A percentile compares a stretch with the other conserved stretches of the same genome.
Conservation (phyloP, 2,888 invertebrate species). For the Suillia variegata region DNA sequence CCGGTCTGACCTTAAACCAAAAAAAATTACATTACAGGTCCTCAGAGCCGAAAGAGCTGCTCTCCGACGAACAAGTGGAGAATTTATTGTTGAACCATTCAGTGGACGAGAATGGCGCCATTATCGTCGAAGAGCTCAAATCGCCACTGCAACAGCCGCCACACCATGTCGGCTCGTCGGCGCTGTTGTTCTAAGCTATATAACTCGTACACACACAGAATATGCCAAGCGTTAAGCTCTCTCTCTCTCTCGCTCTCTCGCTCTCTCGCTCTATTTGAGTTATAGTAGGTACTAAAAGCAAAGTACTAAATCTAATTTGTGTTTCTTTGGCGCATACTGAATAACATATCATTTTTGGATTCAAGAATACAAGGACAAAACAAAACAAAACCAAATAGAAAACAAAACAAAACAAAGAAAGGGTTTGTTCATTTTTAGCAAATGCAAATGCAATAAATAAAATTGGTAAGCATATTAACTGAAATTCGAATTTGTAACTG, state of each 20-base stretch:
- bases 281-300: too few species aligned
- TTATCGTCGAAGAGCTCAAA: conserved; percentile 53
- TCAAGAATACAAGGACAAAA: background rate
- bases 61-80: conserved; percentile 61
- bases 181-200: conserved; percentile 3
- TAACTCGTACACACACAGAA: too few species aligned
- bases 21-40: conserved; percentile 44
- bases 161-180: background rate
- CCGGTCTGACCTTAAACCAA: background rate
- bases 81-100: conserved; percentile 57
- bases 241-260: background rate
- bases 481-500: too few species aligned
- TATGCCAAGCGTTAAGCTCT: background rate
- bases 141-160: conserved; percentile 41
- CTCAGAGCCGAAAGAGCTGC: conserved; percentile 59
- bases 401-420: too few species aligned
- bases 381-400: too few species aligned
- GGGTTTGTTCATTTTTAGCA: too few species aligned
- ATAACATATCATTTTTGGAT: background rate
- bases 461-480: too few species aligned
- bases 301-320: too few species aligned
- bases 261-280: background rate
- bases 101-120: conserved; percentile 53
- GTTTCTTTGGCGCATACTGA: background rate
- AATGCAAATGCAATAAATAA: too few species aligned